These are phyloP conservation scores for Scarus forsteni DNA, from an alignment of 2,797 vertebrate genomes.

Conservation along the genomic window DNA sequence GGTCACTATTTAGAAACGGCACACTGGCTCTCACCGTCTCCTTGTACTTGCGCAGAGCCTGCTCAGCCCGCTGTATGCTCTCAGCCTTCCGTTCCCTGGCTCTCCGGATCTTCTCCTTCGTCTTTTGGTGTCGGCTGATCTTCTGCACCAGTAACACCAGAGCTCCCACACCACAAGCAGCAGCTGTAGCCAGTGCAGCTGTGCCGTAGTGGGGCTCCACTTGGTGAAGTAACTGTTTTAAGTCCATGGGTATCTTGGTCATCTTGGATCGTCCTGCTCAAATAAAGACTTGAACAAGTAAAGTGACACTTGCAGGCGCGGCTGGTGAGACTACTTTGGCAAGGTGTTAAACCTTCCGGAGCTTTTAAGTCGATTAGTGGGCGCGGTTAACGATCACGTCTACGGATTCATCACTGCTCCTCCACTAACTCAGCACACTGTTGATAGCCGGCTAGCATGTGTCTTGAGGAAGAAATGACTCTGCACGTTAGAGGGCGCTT, in stretches of 20 bases:
- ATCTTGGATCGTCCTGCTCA: too few species aligned
- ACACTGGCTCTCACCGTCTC: conserved; percentile 76
- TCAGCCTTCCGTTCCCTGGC: conserved; percentile 47
- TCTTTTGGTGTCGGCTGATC: background rate
- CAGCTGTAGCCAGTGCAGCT: conserved; percentile 13
- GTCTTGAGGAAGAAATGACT: too few species aligned
- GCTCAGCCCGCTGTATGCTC: conserved; percentile 55
- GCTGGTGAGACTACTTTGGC: fast-evolving
- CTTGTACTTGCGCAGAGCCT: conserved; percentile 71
- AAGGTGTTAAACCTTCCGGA: fast-evolving
- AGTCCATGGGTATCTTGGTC: conserved; percentile 12
- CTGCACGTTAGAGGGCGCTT: conserved; percentile 9
- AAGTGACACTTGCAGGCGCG: background rate
- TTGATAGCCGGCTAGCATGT: background rate
- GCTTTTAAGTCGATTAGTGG: background rate
- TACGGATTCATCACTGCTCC: too few species aligned
- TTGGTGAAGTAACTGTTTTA: background rate
- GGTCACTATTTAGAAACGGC: too few species aligned
- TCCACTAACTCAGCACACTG: background rate
- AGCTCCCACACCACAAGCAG: conserved; percentile 31
- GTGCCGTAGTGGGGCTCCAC: conserved; percentile 11
- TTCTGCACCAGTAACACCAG: conserved; percentile 39
- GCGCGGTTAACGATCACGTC: background rate
- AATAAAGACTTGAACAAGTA: background rate
- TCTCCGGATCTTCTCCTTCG: conserved; percentile 48